Evolutionary conservation across 2,797 vertebrate species (phyloP).

Genomic region (Typhlichthys subterraneus): DNA sequence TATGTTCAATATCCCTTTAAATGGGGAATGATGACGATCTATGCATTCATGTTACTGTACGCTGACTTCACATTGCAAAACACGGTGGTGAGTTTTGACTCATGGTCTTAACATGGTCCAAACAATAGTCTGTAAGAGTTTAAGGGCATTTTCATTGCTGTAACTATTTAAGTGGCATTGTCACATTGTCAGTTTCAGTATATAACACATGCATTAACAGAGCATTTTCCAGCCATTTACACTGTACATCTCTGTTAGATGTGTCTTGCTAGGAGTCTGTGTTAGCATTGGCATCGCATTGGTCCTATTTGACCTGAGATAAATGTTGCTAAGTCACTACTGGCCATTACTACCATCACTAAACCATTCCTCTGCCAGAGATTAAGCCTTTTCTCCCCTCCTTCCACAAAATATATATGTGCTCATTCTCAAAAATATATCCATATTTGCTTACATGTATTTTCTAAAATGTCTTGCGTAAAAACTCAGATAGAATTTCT

Average conservation of each 20-base stretch:
- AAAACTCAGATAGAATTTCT: slow-evolving; percentile 42
- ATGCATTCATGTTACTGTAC: too few species aligned
- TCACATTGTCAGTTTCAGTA: background rate
- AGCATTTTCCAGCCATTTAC: slow-evolving; percentile 1
- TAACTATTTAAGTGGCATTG: slow-evolving; percentile 2
- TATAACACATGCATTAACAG: background rate
- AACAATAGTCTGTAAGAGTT: too few species aligned
- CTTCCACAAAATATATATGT: slow-evolving; percentile 43
- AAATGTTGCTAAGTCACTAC: background rate
- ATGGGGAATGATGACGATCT: background rate
- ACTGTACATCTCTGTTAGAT: background rate
- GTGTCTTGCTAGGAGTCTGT: background rate
- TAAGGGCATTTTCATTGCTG: background rate
- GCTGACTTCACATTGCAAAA: too few species aligned
- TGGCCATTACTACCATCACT: background rate
- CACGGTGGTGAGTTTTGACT: too few species aligned
- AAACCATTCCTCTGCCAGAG: background rate
- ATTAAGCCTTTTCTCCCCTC: slow-evolving; percentile 9
- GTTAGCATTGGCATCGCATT: background rate
- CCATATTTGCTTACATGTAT: slow-evolving; percentile 56
- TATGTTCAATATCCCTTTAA: background rate
- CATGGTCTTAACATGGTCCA: background rate
- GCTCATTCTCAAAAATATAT: slow-evolving; percentile 56
- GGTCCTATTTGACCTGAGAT: background rate
- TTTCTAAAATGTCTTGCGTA: slow-evolving; percentile 53